Base-by-base conservation (phyloP, 2,888 invertebrate genomes). In the Drepana falcataria region DNA sequence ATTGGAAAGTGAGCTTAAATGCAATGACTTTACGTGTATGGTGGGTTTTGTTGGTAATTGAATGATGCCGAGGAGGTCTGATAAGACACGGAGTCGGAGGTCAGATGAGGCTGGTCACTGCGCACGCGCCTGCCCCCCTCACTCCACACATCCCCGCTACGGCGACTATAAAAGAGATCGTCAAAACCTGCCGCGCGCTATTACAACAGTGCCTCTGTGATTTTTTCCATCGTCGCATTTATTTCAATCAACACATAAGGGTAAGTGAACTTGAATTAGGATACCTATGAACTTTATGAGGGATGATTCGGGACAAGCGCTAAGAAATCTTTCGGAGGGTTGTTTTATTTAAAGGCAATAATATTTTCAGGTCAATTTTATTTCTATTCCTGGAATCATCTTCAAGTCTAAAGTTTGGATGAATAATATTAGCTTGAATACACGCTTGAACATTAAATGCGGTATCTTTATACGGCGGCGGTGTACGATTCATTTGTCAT, bases 121-220 rank as follows among this genome's bases (percentile, higher is more conserved):
- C 69, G 59, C 57, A 75, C 69, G 73, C 74, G 69, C 75, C 52
- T 60, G 69, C 9, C 69, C 67, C 75, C 72, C 83, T 73, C 21
- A 21, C 87, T 84, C 62, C 75, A 72, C 83, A 73, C 87, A 85
- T 88, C 90, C 90, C 90, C 90, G 86, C 90, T 85, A 81, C 87
- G 55, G 55, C 75, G 68, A 74, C 82, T 91, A 91, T 91, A 91
- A 81, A 91, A 91, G 84, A 77, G 82, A 68, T 77, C 77, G 83
- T 69, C 80, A 75, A 82, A 87, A 84, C 87, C 82, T 76, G 88
- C 87, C 82, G 84, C 89, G 89, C 87, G 89, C 87, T 90, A 91
- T 90, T 89, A 90, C 90, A 82, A 87, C 86, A 87, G 90, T 90
- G 89, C 65, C 83, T 84, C 84, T 88, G 90, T 90, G 87, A 83